Percentiles rank a stretch among this genome's conserved stretches.
phyloP scores from a whole-genome alignment of 1,140 invertebrate species.

The Heliconius nattereri region DNA sequence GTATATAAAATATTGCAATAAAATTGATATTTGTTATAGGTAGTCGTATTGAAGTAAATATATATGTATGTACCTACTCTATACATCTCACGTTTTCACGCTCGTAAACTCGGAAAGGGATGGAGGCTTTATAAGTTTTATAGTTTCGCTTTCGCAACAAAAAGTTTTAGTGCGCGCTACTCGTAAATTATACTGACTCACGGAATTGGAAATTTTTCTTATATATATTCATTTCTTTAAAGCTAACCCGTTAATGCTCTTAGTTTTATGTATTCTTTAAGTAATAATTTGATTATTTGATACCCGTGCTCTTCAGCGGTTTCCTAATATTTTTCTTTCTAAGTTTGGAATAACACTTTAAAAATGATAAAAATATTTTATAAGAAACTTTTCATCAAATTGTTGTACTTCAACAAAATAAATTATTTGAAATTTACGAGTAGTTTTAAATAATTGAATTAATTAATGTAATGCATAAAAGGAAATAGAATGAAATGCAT shows the following conservation, averaged over 20 bases:
- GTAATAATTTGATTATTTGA: background rate
- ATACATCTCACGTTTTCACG: constrained; percentile 63
- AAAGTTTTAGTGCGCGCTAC: constrained; percentile 71
- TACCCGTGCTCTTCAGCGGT: no score
- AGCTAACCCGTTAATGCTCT: constrained; percentile 19
- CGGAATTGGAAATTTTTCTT: constrained; percentile 50
- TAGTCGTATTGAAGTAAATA: background rate
- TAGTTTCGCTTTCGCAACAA: constrained; percentile 62
- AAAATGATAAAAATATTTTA: no score
- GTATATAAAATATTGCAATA: no score
- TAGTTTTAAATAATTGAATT: no score
- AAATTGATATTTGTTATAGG: background rate
- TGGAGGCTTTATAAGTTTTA: constrained; percentile 58
- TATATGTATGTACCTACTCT: constrained; percentile 48
- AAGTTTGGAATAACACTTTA: no score
- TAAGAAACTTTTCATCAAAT: no score
- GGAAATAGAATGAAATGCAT: background rate
- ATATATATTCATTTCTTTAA: constrained; percentile 36
- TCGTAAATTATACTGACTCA: constrained; percentile 74
- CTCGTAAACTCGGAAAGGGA: constrained; percentile 65
- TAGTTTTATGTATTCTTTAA: constrained; percentile 4
- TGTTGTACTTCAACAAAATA: no score
- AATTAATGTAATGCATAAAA: background rate
- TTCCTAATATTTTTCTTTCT: no score
- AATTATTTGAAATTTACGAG: background rate